phyloP scores from a whole-genome alignment of 2,113 vertebrate genomes.

The Bostrychus sinensis region DNA sequence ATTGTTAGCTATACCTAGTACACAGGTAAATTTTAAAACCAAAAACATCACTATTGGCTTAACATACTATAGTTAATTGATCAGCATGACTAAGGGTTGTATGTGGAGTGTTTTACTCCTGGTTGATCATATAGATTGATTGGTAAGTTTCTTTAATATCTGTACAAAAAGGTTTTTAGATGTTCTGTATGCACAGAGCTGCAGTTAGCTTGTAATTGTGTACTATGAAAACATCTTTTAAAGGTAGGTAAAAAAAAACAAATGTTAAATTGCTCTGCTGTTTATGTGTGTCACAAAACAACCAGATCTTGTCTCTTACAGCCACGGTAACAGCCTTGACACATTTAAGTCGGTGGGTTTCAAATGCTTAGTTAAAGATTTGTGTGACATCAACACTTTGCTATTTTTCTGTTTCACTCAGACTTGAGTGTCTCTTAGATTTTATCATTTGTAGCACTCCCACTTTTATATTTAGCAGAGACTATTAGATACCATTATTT shows the following conservation, averaged over 20 bases:
- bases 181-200: conserved; percentile 31
- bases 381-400: too few species aligned
- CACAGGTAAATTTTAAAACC: conserved; percentile 59
- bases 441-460: too few species aligned
- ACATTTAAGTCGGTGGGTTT: too few species aligned
- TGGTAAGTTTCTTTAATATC: conserved; percentile 76
- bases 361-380: too few species aligned
- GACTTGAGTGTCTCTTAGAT: too few species aligned
- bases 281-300: not conserved
- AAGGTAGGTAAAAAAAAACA: conserved; percentile 3
- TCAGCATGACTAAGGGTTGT: conserved; percentile 48
- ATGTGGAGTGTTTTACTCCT: conserved; percentile 58
- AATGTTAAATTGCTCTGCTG: not conserved
- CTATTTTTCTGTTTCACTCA: too few species aligned
- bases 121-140: conserved; percentile 57
- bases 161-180: too few species aligned
- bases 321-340: too few species aligned
- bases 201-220: too few species aligned
- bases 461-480: too few species aligned
- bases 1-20: conserved; percentile 40
- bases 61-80: conserved; percentile 10
- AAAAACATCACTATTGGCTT: not conserved
- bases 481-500: too few species aligned
- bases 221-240: conserved; percentile 2
- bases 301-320: too few species aligned